Conservation (phyloP, 2,888 invertebrate genomes). For the Agonopterix heracliana region DNA sequence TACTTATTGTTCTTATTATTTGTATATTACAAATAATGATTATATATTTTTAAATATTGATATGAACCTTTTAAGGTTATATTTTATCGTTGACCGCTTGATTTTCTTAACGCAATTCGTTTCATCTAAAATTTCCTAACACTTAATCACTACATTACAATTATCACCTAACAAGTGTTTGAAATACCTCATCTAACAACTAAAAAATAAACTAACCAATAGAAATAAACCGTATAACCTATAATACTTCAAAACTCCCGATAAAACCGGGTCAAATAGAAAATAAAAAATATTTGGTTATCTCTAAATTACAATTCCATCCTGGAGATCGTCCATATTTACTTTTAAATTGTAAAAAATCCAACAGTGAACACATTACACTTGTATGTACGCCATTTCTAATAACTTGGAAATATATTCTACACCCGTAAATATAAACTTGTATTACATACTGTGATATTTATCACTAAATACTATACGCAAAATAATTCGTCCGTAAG, state of each 20-base stretch:
- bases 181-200: conserved; percentile 38
- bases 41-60: conserved; percentile 72
- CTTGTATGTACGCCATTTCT: conserved; percentile 50
- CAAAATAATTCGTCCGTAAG: conserved; percentile 20
- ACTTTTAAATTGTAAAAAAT: conserved; percentile 41
- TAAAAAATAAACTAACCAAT: conserved; percentile 22
- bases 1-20: conserved; percentile 69
- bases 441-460: conserved; percentile 54
- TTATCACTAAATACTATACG: conserved; percentile 26
- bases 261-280: conserved; percentile 62
- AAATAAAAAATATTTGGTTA: conserved; percentile 60
- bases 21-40: conserved; percentile 65
- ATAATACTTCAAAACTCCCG: conserved; percentile 71
- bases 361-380: conserved; percentile 68
- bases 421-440: conserved; percentile 68
- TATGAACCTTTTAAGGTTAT: conserved; percentile 74
- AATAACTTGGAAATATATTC: conserved; percentile 56
- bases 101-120: conserved; percentile 41
- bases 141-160: conserved; percentile 38
- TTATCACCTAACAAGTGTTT: conserved; percentile 49
- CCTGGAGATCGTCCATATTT: conserved; percentile 47
- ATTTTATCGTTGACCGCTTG: conserved; percentile 52
- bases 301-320: conserved; percentile 51
- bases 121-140: conserved; percentile 48
- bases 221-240: conserved; percentile 45